Conservation (phyloP, 2,797 vertebrate genomes). For the Gouania willdenowi region DNA sequence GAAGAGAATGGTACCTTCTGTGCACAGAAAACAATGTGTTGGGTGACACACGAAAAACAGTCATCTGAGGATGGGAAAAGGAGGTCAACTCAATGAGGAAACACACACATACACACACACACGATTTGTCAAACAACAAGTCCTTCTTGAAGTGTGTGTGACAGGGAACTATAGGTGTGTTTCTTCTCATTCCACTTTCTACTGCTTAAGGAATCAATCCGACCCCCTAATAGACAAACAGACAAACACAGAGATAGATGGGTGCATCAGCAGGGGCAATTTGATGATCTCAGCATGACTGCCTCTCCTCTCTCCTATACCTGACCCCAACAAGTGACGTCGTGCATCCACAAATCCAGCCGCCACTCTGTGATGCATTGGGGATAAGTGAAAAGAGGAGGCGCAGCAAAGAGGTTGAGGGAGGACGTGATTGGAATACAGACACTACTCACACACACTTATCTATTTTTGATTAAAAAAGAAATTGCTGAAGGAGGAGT, state of each 20-base stretch:
- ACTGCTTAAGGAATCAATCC: conserved; percentile 31
- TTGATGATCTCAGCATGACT: conserved; percentile 41
- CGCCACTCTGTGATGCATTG: conserved; percentile 23
- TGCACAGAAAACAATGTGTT: conserved; percentile 5
- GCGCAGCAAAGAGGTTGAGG: conserved; percentile 30
- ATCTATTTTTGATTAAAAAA: conserved; percentile 7
- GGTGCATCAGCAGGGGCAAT: conserved; percentile 32
- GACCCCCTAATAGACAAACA: conserved; percentile 19
- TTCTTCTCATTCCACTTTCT: conserved; percentile 8
- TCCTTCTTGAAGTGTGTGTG: not conserved
- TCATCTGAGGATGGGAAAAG: not conserved
- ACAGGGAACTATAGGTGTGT: conserved; percentile 8
- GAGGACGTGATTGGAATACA: conserved; percentile 56
- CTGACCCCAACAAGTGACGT: conserved; percentile 41
- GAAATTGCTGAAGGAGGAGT: conserved; percentile 15
- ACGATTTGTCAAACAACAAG: too few relatives aligned
- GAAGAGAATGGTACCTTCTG: conserved; percentile 7
- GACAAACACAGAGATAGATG: conserved; percentile 15
- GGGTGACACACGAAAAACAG: too few relatives aligned
- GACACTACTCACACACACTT: conserved; percentile 10
- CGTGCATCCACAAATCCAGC: conserved; percentile 43
- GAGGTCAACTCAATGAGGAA: conserved; percentile 6
- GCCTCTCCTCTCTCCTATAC: conserved; percentile 28
- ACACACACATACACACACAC: not conserved
- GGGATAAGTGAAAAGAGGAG: conserved; percentile 42